Evolutionary conservation across 2,888 invertebrate genomes (phyloP), one percentile per base, ranked within the genome.

Genomic region (Platynereis dumerilii): DNA sequence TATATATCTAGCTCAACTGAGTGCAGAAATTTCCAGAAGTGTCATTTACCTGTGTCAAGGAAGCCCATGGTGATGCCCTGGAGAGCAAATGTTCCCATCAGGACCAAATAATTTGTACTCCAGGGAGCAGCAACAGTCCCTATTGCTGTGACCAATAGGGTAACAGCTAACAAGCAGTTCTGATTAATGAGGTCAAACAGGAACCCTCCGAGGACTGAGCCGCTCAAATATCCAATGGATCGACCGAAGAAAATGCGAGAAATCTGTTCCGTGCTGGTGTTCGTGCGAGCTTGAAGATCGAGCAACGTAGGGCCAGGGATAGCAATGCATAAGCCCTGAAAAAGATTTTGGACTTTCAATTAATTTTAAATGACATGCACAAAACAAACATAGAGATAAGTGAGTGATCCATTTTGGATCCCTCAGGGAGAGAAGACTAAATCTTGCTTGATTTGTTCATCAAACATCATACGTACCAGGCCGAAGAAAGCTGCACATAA

Each of bases 261-360:
- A 64, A 85, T 83, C 42, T 78, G 73, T 17, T 78, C 72, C 2
- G 78, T 76, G 60, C 77, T 75, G 7, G 79, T 73, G 62, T 78
- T 70, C 0, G 82, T 78, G 34, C 78, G 74, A 58, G 80, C 77
- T 58, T 78, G 75, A 26, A 85, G 78, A 69, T 84, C 83, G 1
- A 81, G 74, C 26, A 85, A 73, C 0, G 85, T 84, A 12, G 85
- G 84, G 12, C 85, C 85, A 27, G 84, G 83, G 58, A 86, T 80
- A 2, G 85, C 82, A 65, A 84, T 77, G 66, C 83, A 83, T 29
- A 85, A 69, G 17, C 86, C 86, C 86, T 86, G 73, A 20, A 75
- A 58, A 62, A 34, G 12, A 34, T 12, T n/a, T n/a, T n/a, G n/a
- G n/a, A n/a, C n/a, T n/a, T n/a, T n/a, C n/a, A n/a, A n/a, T n/a